These are phyloP conservation scores for Battus philenor DNA, from an alignment of 1,140 invertebrate genomes.

Conservation along the genomic window DNA sequence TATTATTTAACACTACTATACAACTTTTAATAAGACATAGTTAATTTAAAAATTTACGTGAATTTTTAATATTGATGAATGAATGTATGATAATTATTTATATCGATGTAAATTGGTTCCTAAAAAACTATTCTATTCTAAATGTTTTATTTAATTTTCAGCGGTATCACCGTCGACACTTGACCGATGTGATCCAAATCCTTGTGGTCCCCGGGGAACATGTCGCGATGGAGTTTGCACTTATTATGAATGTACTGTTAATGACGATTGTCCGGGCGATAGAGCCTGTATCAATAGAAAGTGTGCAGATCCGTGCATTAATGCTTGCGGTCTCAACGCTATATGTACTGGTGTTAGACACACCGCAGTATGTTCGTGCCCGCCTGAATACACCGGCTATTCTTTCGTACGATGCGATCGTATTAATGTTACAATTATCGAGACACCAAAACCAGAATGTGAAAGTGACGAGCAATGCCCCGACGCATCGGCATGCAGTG, in stretches of 20 bases:
- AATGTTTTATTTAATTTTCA: too few species aligned
- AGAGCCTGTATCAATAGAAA: conserved; percentile 88
- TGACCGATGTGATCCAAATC: conserved; percentile 88
- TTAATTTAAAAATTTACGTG: too few species aligned
- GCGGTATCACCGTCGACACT: conserved; percentile 23
- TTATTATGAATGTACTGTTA: conserved; percentile 91
- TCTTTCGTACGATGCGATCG: conserved; percentile 83
- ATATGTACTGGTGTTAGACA: conserved; percentile 88
- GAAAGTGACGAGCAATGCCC: conserved; percentile 87
- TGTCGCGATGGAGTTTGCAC: conserved; percentile 86
- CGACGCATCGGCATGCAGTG: conserved; percentile 89
- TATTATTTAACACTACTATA: too few species aligned
- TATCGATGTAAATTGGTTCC: too few species aligned
- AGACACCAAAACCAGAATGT: conserved; percentile 85
- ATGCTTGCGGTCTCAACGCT: conserved; percentile 90
- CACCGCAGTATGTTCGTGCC: conserved; percentile 83
- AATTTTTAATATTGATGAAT: too few species aligned
- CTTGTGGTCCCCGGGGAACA: conserved; percentile 87
- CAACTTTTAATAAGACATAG: too few species aligned
- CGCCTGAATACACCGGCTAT: conserved; percentile 84
- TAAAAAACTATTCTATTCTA: too few species aligned
- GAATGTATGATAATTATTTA: too few species aligned
- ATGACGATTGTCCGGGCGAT: conserved; percentile 88
- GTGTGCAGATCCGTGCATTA: conserved; percentile 88
- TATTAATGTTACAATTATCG: conserved; percentile 51